Evolutionary conservation across 2,797 vertebrate species (phyloP), one percentile per base, ranked within the genome.

Genomic region (Adrianichthys oophorus): DNA sequence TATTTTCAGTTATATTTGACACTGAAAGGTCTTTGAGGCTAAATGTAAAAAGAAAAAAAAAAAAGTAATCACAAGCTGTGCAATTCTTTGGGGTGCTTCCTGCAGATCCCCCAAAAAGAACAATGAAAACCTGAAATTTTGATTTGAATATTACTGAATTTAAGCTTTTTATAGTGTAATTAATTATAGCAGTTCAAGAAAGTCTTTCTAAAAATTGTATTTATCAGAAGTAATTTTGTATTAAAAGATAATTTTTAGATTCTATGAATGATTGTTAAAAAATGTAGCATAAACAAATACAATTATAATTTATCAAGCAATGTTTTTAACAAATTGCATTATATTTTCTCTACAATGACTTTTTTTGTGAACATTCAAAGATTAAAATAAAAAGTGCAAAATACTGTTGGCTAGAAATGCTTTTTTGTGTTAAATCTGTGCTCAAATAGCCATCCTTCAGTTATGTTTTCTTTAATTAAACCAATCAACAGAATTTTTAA

Each of bases 261-360:
- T 76, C 26, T 76, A 62, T 65, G 53, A 55, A 65, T 87, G 62
- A 87, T 75, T 85, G 69, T 83, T 63, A 46, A 78, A 72, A 58
- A 62, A 67, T 58, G 54, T 82, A 87, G 75, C 78, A 67, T 67
- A 56, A 64, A 67, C 75, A 76, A 84, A 88, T 81, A 86, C 86
- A 87, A 17, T 23, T 56, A 76, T 88, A 82, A 87, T 89, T 86
- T 90, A 89, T 90, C 68, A 76, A 87, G 71, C 62, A 83, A 73
- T 85, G 68, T 83, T 84, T 88, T 84, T 77, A 65, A 86, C 84
- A 79, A 70, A 65, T 74, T 72, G 79, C 79, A 81, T 82, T 87
- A 85, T 89, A 78, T 89, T 85, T 84, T 83, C 68, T 80, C 73
- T 69, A 55, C 74, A 52, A 79, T 89, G 79, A 71, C 61, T 74